These are phyloP conservation scores for Plemyria rubiginata DNA, from an alignment of 2,888 invertebrate species.

Conservation along the genomic window DNA sequence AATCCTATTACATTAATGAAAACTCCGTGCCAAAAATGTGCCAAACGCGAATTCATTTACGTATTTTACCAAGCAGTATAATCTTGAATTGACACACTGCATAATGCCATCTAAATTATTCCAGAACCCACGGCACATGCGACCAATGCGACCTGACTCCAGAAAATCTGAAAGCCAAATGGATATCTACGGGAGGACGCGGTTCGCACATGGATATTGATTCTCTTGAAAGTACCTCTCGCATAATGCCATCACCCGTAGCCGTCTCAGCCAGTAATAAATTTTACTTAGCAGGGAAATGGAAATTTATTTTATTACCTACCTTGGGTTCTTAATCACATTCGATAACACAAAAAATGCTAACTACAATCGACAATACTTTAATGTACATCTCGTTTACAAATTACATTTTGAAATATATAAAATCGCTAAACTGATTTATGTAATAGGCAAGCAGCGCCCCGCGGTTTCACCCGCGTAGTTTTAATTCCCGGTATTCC, in stretches of 20 bases:
- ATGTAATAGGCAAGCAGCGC: too few species aligned
- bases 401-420: too few species aligned
- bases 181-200: slow-evolving; percentile 58
- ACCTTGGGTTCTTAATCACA: too few species aligned
- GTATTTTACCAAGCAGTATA: background rate
- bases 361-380: background rate
- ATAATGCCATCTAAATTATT: slow-evolving; percentile 34
- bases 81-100: slow-evolving; percentile 17
- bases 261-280: background rate
- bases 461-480: too few species aligned
- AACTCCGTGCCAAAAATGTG: too few species aligned
- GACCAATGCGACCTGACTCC: slow-evolving; percentile 44
- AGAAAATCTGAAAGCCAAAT: slow-evolving; percentile 47
- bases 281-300: background rate
- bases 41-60: background rate
- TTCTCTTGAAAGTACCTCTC: background rate
- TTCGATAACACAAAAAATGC: too few species aligned
- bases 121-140: slow-evolving; percentile 47
- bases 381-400: too few species aligned
- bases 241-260: background rate
- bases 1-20: background rate
- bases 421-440: too few species aligned
- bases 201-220: slow-evolving; percentile 60
- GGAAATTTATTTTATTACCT: background rate
- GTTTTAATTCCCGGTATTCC: too few species aligned